These are phyloP conservation scores for Mus pahari DNA, from an alignment of 2,113 vertebrate genomes.

Conservation along the genomic window DNA sequence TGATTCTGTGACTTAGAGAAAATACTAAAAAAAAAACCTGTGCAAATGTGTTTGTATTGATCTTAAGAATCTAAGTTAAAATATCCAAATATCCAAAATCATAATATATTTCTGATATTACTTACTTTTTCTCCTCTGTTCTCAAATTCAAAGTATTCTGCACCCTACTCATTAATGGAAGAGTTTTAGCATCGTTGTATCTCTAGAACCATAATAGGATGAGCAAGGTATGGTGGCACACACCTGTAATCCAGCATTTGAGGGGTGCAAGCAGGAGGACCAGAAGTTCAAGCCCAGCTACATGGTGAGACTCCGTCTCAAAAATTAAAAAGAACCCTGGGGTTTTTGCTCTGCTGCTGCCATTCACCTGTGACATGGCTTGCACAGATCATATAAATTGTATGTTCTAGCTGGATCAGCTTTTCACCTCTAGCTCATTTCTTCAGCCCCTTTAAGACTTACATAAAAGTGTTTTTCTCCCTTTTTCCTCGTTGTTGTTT, in stretches of 20 bases:
- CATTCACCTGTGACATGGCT: background rate
- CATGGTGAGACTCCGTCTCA: background rate
- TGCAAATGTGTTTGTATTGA: background rate
- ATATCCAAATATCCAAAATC: constrained; percentile 19
- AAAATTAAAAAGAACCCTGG: background rate
- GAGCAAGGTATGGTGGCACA: background rate
- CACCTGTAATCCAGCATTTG: background rate
- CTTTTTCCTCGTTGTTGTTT: background rate
- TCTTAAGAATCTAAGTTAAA: constrained; percentile 48
- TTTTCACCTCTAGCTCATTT: background rate
- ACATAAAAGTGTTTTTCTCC: background rate
- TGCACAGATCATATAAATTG: background rate
- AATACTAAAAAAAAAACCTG: background rate
- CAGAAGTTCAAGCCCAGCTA: background rate
- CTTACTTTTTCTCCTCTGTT: constrained; percentile 54
- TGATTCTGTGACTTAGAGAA: constrained; percentile 17
- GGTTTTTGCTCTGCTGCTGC: background rate
- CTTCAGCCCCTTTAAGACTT: background rate
- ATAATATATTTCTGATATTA: background rate
- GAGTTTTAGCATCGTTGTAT: constrained; percentile 20
- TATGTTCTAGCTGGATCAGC: background rate
- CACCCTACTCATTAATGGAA: background rate
- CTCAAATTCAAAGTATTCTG: constrained; percentile 17
- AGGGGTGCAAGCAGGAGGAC: background rate
- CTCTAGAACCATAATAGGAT: constrained; percentile 39